Percentiles rank a stretch among this genome's conserved stretches.
phyloP scores from a whole-genome alignment of 2,888 invertebrate genomes.

The Amblyjoppa fuscipennis region DNA sequence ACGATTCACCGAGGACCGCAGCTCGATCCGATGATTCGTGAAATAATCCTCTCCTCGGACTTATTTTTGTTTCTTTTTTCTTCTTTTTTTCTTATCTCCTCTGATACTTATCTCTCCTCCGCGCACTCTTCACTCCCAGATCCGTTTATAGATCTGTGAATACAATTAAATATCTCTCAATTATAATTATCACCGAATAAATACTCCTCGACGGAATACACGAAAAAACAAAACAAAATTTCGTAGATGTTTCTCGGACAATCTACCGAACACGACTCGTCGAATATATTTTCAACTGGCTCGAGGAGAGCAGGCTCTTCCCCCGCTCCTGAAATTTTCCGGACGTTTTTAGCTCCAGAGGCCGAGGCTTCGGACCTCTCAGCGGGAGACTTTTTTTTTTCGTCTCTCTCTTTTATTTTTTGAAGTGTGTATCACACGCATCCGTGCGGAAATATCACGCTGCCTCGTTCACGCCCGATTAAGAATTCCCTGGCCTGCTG shows the following conservation, averaged over 20 bases:
- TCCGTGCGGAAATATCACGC: neutral
- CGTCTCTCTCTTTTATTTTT: neutral
- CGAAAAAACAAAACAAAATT: neutral
- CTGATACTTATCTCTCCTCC: neutral
- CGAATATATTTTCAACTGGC: constrained; percentile 13
- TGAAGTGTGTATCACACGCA: constrained; percentile 9
- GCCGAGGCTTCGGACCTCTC: neutral
- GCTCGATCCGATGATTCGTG: constrained; percentile 13
- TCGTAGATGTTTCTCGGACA: constrained; percentile 54
- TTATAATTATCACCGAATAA: neutral
- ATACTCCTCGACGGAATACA: neutral
- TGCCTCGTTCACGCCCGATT: neutral
- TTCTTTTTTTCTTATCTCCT: neutral
- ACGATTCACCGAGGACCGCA: constrained; percentile 1
- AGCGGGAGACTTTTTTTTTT: neutral
- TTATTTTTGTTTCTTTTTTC: neutral
- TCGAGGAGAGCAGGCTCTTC: neutral
- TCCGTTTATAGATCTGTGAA: constrained; percentile 15
- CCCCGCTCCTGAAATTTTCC: constrained; percentile 19
- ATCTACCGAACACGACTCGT: constrained; percentile 44
- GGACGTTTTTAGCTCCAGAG: constrained; percentile 33
- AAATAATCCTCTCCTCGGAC: neutral
- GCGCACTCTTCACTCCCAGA: constrained; percentile 27
- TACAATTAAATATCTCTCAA: neutral
- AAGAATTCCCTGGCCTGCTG: neutral